These are phyloP conservation scores for Kradibia gibbosae DNA, from an alignment of 1,140 invertebrate genomes.

Conservation along the genomic window DNA sequence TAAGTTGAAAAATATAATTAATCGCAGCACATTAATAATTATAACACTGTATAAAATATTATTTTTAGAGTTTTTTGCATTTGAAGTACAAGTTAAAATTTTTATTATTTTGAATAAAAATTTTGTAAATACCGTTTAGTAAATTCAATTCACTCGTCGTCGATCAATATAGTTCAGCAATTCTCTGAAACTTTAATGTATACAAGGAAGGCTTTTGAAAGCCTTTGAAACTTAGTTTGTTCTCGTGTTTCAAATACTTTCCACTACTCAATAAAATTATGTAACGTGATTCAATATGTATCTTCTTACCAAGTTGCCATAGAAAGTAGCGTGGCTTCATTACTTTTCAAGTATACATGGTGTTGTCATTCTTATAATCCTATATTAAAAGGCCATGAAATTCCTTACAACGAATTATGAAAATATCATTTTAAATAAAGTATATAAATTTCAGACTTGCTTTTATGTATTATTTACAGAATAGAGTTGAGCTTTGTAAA, in stretches of 20 bases:
- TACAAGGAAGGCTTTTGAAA: slow-evolving; percentile 3
- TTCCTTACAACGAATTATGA: not conserved
- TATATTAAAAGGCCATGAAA: not conserved
- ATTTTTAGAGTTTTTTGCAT: not conserved
- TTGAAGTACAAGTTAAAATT: no score
- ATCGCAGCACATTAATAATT: no score
- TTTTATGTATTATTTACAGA: no score
- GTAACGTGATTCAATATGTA: slow-evolving; percentile 67
- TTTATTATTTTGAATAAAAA: not conserved
- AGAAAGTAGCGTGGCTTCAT: slow-evolving; percentile 16
- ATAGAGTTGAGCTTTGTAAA: no score
- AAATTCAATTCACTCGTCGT: not conserved
- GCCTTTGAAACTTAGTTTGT: slow-evolving; percentile 26
- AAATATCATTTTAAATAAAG: not conserved
- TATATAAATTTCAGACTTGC: no score
- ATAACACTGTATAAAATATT: no score
- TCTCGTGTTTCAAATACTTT: slow-evolving; percentile 61
- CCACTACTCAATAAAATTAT: slow-evolving; percentile 68
- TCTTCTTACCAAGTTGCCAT: slow-evolving; percentile 55
- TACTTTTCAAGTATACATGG: slow-evolving; percentile 10
- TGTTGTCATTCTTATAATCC: not conserved
- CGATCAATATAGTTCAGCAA: not conserved
- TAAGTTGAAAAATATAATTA: no score
- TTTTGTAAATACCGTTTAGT: not conserved
- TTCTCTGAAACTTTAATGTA: not conserved